Conservation (phyloP, 2,888 invertebrate genomes). For the Zele albiditarsus region DNA sequence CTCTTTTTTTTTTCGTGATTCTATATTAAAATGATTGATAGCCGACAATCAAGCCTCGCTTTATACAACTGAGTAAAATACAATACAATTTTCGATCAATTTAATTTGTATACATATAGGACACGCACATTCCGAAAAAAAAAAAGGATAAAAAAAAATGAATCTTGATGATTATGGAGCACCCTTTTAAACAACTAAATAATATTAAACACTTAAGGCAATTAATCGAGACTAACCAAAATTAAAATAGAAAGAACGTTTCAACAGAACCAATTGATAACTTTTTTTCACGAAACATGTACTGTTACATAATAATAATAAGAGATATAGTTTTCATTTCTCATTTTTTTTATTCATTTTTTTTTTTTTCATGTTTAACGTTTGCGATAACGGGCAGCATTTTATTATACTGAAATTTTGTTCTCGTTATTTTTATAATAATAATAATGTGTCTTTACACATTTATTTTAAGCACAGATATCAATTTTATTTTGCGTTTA, state of each 20-base stretch:
- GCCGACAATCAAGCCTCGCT: background rate
- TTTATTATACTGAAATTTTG: slow-evolving; percentile 13
- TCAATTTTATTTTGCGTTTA: background rate
- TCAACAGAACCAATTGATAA: slow-evolving; percentile 45
- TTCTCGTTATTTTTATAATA: background rate
- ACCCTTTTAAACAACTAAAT: slow-evolving; percentile 62
- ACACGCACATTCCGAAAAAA: background rate
- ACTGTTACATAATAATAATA: slow-evolving; percentile 35
- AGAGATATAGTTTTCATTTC: too few relatives aligned
- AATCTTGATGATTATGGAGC: slow-evolving; percentile 58
- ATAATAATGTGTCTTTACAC: background rate
- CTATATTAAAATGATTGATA: background rate
- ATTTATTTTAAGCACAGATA: background rate
- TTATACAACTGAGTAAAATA: background rate
- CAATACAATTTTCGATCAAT: background rate
- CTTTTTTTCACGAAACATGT: slow-evolving; percentile 26
- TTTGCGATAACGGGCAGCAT: slow-evolving; percentile 40
- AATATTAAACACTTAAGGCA: slow-evolving; percentile 61
- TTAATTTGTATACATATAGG: background rate
- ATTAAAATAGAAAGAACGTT: slow-evolving; percentile 41
- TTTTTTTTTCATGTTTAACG: slow-evolving; percentile 39
- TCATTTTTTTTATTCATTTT: slow-evolving; percentile 29
- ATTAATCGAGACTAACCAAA: slow-evolving; percentile 52
- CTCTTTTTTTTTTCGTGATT: background rate
- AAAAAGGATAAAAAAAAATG: slow-evolving; percentile 48